Conservation (phyloP, 2,888 invertebrate species). For the Bombyx huttoni region DNA sequence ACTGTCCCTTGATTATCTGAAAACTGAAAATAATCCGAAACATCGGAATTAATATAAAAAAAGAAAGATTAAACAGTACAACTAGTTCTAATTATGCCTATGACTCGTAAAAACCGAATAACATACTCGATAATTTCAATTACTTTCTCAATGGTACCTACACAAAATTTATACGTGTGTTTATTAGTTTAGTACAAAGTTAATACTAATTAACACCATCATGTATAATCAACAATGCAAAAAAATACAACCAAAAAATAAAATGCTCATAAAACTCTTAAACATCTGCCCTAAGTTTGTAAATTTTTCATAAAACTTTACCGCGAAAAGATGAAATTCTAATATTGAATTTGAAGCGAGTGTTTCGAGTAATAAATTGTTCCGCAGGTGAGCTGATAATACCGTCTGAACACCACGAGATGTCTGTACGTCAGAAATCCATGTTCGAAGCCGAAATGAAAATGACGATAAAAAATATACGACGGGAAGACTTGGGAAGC, state of each 20-base stretch:
- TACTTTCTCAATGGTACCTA: too few relatives aligned
- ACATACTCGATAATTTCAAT: too few relatives aligned
- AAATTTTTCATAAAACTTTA: constrained; percentile 70
- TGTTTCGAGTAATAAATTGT: constrained; percentile 55
- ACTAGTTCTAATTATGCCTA: too few relatives aligned
- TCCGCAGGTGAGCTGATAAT: constrained; percentile 85
- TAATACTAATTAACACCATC: neutral
- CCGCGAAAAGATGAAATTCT: constrained; percentile 59
- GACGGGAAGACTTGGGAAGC: constrained; percentile 84
- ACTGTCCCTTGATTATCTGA: too few relatives aligned
- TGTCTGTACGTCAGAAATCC: constrained; percentile 80
- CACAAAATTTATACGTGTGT: too few relatives aligned
- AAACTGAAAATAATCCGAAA: too few relatives aligned
- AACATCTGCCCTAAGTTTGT: constrained; percentile 65
- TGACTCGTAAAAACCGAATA: too few relatives aligned
- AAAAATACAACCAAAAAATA: constrained; percentile 68
- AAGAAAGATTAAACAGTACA: too few relatives aligned
- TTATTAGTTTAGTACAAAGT: constrained; percentile 1
- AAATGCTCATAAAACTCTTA: constrained; percentile 62
- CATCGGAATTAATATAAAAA: too few relatives aligned
- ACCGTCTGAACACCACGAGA: constrained; percentile 86
- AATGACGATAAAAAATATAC: constrained; percentile 84
- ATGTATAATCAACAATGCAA: constrained; percentile 44
- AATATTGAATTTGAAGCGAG: constrained; percentile 67
- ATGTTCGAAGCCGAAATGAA: constrained; percentile 89